Base-by-base conservation (phyloP, 2,113 vertebrate species). In the Entosphenus tridentatus region DNA sequence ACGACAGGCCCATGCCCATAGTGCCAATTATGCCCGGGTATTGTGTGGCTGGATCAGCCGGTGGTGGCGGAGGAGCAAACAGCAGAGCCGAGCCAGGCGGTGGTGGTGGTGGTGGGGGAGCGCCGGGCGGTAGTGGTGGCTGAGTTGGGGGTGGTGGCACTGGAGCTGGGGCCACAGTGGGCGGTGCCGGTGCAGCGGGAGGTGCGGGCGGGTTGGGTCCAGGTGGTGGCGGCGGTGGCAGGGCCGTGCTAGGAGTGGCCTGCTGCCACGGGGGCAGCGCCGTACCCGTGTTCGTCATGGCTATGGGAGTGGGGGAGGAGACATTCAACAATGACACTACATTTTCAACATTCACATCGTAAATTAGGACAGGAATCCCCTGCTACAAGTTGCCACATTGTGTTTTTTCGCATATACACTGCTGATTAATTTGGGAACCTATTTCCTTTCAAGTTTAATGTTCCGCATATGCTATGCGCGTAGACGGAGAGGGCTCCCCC, bases 1-100 rank as follows among this genome's bases (percentile, higher is more conserved):
- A 16, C n/a, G 62, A 65, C 62, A 65, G 21, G 62, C 62, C 62
- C 62, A 65, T 65, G 62, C n/a, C 62, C 62, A 65, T 65, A 10
- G n/a, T 65, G 62, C 62, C 62, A 9, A 65, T n/a, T n/a, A 65
- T n/a, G 62, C 21, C 21, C n/a, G 62, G 21, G 21, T 16, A 65
- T 21, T 65, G 62, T 65, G 62, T 65, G 21, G 62, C 62, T 9
- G 62, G 62, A 65, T 65, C 62, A 16, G 62, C n/a, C 9, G 62
- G 62, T 65, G 62, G 62, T 10, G 62, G 62, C n/a, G 62, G 62
- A 16, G 62, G 62, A 21, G 62, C 62, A 65, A 16, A 65, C 62
- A 65, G n/a, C 62, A 65, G n/a, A 8, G n/a, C 21, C n/a, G 62
- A 16, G 62, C 62, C 62, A 65, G 62, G 62, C n/a, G 62, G 62